These are phyloP conservation scores for Callimorpha dominula DNA, from an alignment of 2,888 invertebrate genomes.

Conservation along the genomic window DNA sequence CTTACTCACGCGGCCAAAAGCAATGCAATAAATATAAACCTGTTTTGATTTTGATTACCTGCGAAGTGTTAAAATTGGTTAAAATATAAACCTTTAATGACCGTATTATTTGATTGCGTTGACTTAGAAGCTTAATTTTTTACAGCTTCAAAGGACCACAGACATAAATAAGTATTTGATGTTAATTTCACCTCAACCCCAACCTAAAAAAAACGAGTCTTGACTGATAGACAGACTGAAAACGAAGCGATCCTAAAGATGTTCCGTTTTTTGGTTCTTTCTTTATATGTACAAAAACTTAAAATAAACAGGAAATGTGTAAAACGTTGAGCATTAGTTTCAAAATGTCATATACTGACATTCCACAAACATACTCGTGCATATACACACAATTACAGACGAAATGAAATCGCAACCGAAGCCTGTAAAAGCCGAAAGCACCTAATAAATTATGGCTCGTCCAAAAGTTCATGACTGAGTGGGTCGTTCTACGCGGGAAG, in stretches of 20 bases:
- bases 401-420: neutral
- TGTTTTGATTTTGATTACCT: too few relatives aligned
- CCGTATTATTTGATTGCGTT: too few relatives aligned
- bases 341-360: neutral
- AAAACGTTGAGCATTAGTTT: neutral
- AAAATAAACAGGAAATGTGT: neutral
- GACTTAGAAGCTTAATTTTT: too few relatives aligned
- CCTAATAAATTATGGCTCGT: slow-evolving; percentile 55
- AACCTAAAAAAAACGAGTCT: too few relatives aligned
- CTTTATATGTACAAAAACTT: neutral
- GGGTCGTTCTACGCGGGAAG: slow-evolving; percentile 57
- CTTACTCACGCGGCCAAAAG: too few relatives aligned
- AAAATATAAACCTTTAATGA: too few relatives aligned
- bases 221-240: neutral
- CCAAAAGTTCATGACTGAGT: slow-evolving; percentile 56
- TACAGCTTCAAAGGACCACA: too few relatives aligned
- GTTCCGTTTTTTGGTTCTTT: neutral
- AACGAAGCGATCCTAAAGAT: neutral
- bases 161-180: too few relatives aligned
- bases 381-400: neutral
- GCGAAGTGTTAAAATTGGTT: too few relatives aligned
- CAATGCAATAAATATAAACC: too few relatives aligned
- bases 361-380: neutral
- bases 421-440: slow-evolving; percentile 24
- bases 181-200: too few relatives aligned